These are phyloP conservation scores for Lynx canadensis DNA, from an alignment of 2,113 vertebrate genomes.

Conservation along the genomic window DNA sequence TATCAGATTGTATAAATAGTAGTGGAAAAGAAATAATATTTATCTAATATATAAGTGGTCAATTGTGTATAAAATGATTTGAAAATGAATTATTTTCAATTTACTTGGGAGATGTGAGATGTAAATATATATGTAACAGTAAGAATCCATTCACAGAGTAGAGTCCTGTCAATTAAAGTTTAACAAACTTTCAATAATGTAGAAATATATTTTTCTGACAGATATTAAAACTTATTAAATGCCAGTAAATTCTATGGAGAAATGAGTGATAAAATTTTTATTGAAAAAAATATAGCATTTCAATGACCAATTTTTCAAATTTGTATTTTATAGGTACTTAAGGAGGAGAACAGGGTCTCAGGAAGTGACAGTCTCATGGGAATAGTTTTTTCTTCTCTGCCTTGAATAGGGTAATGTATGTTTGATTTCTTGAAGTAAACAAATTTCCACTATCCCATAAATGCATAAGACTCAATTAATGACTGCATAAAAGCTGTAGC, in stretches of 20 bases:
- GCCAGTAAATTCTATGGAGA: not conserved
- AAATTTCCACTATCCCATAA: not conserved
- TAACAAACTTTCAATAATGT: not conserved
- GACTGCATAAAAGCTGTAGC: not conserved
- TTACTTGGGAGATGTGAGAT: not conserved
- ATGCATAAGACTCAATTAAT: not conserved
- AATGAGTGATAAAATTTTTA: not conserved
- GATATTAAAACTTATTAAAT: not conserved
- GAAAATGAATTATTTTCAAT: not conserved
- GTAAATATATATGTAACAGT: not conserved
- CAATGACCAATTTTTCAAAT: not conserved
- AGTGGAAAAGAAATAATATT: not conserved
- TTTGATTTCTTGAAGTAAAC: not conserved
- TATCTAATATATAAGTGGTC: not conserved
- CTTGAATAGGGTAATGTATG: not conserved
- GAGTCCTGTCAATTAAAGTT: not conserved
- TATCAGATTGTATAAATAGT: not conserved
- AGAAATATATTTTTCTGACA: not conserved
- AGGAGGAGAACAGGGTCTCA: not conserved
- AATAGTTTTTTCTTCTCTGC: not conserved
- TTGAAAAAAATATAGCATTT: not conserved
- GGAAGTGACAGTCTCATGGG: not conserved
- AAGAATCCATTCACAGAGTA: not conserved
- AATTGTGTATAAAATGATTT: not conserved
- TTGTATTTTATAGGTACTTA: not conserved